Conservation (phyloP, 92 coral and sea anemone genomes). For the Plumapathes pennacea region DNA sequence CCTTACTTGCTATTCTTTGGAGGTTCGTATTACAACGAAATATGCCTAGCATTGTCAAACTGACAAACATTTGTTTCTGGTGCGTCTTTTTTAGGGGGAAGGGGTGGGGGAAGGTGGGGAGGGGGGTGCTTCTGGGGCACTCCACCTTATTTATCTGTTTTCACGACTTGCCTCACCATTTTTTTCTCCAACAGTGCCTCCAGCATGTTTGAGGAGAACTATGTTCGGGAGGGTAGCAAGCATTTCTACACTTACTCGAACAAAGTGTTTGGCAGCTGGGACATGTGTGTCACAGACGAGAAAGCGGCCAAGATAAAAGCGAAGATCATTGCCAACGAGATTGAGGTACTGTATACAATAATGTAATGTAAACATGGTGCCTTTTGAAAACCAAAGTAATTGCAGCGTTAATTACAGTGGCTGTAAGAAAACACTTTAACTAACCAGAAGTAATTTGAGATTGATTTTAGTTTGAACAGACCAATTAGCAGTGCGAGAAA, state of each 20-base stretch:
- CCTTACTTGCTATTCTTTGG: conserved; percentile 65
- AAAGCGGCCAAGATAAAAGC: conserved; percentile 63
- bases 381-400: neutral
- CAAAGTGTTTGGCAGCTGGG: conserved; percentile 92
- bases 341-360: conserved; percentile 64
- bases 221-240: conserved; percentile 78
- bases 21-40: conserved; percentile 58
- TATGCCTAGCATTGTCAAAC: neutral
- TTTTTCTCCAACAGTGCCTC: conserved; percentile 56
- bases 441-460: too few relatives aligned
- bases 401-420: too few relatives aligned
- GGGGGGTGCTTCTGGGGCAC: neutral
- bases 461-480: too few relatives aligned
- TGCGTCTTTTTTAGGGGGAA: neutral
- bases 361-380: neutral
- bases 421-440: too few relatives aligned
- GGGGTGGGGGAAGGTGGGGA: neutral
- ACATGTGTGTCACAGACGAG: conserved; percentile 72
- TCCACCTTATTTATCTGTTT: too few relatives aligned
- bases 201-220: conserved; percentile 76
- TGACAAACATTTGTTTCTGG: neutral
- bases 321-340: conserved; percentile 60
- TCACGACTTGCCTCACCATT: too few relatives aligned
- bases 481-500: too few relatives aligned
- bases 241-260: conserved; percentile 71